Evolutionary conservation across 2,888 invertebrate species (phyloP), one percentile per base, ranked within the genome.

Genomic region (Lepidonotus clava): DNA sequence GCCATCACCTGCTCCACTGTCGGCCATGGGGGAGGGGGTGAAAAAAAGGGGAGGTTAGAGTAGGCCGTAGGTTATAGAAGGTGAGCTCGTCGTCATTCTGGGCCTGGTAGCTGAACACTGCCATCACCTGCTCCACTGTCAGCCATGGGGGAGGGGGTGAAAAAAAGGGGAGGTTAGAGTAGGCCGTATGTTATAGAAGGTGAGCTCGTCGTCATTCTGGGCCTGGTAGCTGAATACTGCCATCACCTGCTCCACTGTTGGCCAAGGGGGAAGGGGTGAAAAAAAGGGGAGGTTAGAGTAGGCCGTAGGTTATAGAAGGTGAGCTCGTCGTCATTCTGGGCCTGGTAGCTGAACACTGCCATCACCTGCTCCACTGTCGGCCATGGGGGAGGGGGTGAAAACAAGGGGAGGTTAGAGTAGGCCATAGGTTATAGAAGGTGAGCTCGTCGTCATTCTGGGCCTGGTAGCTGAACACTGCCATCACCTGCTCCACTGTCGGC

Each of bases 401-500:
- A n/a, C n/a, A n/a, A n/a, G n/a, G n/a, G n/a, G n/a, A n/a, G n/a
- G n/a, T n/a, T n/a, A n/a, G n/a, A n/a, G n/a, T n/a, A n/a, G n/a
- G n/a, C n/a, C n/a, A n/a, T n/a, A n/a, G n/a, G n/a, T 93, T 93
- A 83, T 91, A 91, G 92, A 94, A 94, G 90, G 92, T 92, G 89
- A 94, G 91, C 90, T 94, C 94, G 87, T 94, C 94, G 5, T 90
- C 91, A 86, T 94, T 91, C 89, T 92, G 93, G 21, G 93, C 92
- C 66, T 89, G 84, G 89, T 94, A 94, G 1, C 92, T 90, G 89
- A 93, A 94, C 84, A 93, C 88, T 21, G 94, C 93, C 87, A 92
- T 88, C 86, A 98, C 98, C 95, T 97, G 96, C 94, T 97, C 97
- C 96, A 94, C 46, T 88, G 85, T 36, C n/a, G n/a, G n/a, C n/a